Base-by-base conservation (phyloP, 2,113 vertebrate species). In the Leptobrachium leishanense region DNA sequence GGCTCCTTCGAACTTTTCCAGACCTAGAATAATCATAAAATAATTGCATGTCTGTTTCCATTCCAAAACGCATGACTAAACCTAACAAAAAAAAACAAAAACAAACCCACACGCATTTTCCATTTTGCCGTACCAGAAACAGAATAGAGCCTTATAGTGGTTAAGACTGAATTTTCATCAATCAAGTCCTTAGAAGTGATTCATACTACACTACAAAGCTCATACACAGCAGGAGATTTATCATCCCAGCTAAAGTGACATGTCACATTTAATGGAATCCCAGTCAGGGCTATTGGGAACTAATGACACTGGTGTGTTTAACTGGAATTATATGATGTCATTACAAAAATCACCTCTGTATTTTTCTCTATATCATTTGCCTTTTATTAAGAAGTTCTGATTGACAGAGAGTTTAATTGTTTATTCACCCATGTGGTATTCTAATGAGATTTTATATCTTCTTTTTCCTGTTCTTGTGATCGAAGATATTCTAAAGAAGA, bases 301-400 rank as follows among this genome's bases (percentile, higher is more conserved):
- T 70, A 70, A 70, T 50, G 43, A 70, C 43, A n/a, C 68, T 70
- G n/a, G 43, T 70, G 42, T 70, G 68, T 50, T 70, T 70, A 70
- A 70, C 50, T 40, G 31, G 39, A 31, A 70, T 46, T 50, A 46
- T 31, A 31, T 72, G n/a, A 72, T 72, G 69, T 46, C 46, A 55
- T 72, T 72, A 55, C 46, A 72, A 12, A 55, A 40, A 54, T 54
- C 50, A 55, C 11, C 12, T 72, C 11, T 68, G 65, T 68, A 42
- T 68, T 72, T 72, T 72, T 53, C 69, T 31, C 50, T 50, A 13
- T 72, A 54, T 54, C 69, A 72, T 40, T 54, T 72, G 46, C 50
- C 12, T 31, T 70, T 54, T 53, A 39, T 72, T 72, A 40, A 41
- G 55, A 15, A 59, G 20, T 31, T 54, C 50, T 55, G 50, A 72